Conservation (phyloP, 2,888 invertebrate genomes). For the Teleiodes luculella region DNA sequence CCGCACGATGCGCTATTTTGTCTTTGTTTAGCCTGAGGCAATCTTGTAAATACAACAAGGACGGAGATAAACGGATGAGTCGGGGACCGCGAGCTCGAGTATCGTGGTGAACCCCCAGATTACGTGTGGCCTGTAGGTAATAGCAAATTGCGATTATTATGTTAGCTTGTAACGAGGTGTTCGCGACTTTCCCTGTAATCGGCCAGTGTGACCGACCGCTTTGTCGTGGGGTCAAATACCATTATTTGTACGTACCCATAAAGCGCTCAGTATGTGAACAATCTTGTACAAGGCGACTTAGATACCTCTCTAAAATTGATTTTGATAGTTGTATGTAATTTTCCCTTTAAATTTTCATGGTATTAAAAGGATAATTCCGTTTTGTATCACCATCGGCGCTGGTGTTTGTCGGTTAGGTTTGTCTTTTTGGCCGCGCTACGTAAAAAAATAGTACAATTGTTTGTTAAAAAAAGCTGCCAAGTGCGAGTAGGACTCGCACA, state of each 20-base stretch:
- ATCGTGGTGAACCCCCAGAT: slow-evolving; percentile 24
- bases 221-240: slow-evolving; percentile 16
- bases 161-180: slow-evolving; percentile 50
- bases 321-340: not conserved
- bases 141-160: slow-evolving; percentile 53
- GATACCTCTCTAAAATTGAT: not conserved
- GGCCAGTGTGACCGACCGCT: slow-evolving; percentile 22
- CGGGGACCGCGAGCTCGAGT: not conserved
- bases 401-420: too few relatives aligned
- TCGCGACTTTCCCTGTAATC: slow-evolving; percentile 46
- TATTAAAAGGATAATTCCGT: not conserved
- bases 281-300: not conserved
- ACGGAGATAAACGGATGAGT: not conserved
- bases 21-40: not conserved
- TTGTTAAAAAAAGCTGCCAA: too few relatives aligned
- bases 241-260: not conserved
- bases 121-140: slow-evolving; percentile 43
- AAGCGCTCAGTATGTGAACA: not conserved
- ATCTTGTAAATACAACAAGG: not conserved
- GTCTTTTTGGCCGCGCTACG: too few relatives aligned
- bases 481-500: too few relatives aligned
- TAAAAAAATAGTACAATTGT: too few relatives aligned
- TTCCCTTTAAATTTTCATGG: not conserved
- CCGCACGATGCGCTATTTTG: not conserved
- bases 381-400: too few relatives aligned